A percentile compares a stretch with the other conserved stretches of the same genome.
Evolutionary conservation across 2,797 vertebrate genomes (phyloP).

Genomic region (Eleutherodactylus coqui): DNA sequence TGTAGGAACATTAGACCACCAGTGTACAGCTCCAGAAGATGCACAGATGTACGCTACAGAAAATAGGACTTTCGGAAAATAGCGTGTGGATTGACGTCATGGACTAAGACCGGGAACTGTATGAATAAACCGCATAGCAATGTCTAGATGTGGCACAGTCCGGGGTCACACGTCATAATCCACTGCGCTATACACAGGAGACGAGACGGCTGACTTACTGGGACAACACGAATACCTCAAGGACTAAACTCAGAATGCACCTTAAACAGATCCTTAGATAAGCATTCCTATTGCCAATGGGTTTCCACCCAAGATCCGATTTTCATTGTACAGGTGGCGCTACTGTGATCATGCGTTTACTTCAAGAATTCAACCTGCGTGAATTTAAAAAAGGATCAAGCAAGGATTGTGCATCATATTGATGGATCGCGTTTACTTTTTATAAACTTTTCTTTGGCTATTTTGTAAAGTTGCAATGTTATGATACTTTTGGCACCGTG

Average conservation of each 20-base stretch:
- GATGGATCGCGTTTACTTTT: slow-evolving; percentile 66
- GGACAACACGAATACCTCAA: slow-evolving; percentile 14
- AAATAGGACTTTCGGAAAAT: neutral
- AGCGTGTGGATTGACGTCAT: neutral
- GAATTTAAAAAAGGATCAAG: slow-evolving; percentile 62
- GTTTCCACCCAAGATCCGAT: neutral
- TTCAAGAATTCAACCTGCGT: slow-evolving; percentile 24
- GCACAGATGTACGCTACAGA: neutral
- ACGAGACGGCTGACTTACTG: neutral
- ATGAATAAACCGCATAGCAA: too few relatives aligned
- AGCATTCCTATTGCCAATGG: slow-evolving; percentile 45
- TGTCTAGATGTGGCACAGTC: neutral
- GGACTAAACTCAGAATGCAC: slow-evolving; percentile 57
- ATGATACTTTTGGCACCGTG: slow-evolving; percentile 3
- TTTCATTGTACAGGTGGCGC: neutral
- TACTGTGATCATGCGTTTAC: neutral
- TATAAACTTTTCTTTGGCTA: slow-evolving; percentile 30
- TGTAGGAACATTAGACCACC: neutral
- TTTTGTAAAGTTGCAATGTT: neutral
- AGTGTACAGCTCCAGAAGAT: neutral
- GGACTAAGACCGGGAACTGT: neutral
- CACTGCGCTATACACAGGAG: neutral
- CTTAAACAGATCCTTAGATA: slow-evolving; percentile 54
- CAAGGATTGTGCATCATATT: slow-evolving; percentile 71
- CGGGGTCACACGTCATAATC: neutral